Evolutionary conservation across 2,888 invertebrate species (phyloP).

Genomic region (Lasius fuliginosus): DNA sequence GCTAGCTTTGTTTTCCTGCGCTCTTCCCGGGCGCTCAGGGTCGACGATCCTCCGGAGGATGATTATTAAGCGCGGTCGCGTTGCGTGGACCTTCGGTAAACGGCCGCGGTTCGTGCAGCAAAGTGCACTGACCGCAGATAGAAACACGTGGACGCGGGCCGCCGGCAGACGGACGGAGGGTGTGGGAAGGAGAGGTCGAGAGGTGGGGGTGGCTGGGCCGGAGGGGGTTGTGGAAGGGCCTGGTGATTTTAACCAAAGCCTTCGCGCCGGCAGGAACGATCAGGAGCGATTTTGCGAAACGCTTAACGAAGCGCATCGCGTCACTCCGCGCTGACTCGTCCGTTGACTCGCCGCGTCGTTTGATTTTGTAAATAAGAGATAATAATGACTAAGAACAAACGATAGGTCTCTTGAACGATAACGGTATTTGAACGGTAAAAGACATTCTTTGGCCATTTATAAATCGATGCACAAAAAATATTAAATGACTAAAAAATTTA

Average conservation of each 20-base stretch:
- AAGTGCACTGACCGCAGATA: slow-evolving; percentile 78
- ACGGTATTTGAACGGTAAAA: slow-evolving; percentile 43
- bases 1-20: slow-evolving; percentile 27
- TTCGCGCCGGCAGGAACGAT: slow-evolving; percentile 36
- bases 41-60: slow-evolving; percentile 73
- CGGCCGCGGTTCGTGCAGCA: slow-evolving; percentile 76
- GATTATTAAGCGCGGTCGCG: slow-evolving; percentile 74
- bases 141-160: slow-evolving; percentile 76
- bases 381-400: slow-evolving; percentile 44
- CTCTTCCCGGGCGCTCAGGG: slow-evolving; percentile 64
- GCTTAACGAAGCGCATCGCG: slow-evolving; percentile 38
- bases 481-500: neutral
- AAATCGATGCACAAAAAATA: neutral
- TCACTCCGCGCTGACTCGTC: slow-evolving; percentile 4
- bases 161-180: slow-evolving; percentile 57
- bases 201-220: slow-evolving; percentile 42
- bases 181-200: slow-evolving; percentile 59
- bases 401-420: slow-evolving; percentile 47
- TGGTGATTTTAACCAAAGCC: slow-evolving; percentile 69
- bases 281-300: slow-evolving; percentile 63
- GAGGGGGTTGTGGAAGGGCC: slow-evolving; percentile 62
- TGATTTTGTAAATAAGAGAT: slow-evolving; percentile 52
- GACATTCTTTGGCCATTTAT: slow-evolving; percentile 13
- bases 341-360: slow-evolving; percentile 31
- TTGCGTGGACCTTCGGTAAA: slow-evolving; percentile 76